Evolutionary conservation across 2,888 invertebrate species (phyloP).

Genomic region (Drosophila yooni): DNA sequence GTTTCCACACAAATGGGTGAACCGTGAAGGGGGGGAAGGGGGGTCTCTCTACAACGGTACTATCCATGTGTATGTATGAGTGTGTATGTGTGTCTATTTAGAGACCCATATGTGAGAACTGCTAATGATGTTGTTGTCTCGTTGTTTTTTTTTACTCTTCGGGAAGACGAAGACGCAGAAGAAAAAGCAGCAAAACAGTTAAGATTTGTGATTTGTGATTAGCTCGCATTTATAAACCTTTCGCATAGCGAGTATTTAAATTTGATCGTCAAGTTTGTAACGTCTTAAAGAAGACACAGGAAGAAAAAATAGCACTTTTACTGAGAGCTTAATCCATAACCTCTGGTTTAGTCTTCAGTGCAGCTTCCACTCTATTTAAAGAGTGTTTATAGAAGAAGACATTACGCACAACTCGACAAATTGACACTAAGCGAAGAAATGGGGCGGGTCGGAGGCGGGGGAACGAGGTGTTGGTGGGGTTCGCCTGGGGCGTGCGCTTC

Average conservation of each 20-base stretch:
- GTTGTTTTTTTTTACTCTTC: conserved; percentile 1
- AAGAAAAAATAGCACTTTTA: too few species aligned
- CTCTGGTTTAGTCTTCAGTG: too few species aligned
- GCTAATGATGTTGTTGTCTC: conserved; percentile 36
- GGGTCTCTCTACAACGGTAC: background rate
- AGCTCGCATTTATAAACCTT: background rate
- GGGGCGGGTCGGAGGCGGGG: background rate
- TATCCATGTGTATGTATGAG: background rate
- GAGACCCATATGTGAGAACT: conserved; percentile 9
- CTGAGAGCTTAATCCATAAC: too few species aligned
- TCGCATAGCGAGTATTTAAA: background rate
- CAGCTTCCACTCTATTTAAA: background rate
- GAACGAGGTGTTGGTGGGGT: conserved; percentile 6
- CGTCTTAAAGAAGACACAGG: background rate
- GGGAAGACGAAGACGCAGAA: background rate
- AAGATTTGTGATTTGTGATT: conserved; percentile 9
- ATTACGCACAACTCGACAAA: conserved; percentile 58
- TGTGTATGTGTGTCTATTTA: background rate
- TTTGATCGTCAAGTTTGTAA: background rate
- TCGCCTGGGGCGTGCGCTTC: conserved; percentile 43
- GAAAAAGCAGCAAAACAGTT: conserved; percentile 17
- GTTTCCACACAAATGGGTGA: conserved; percentile 43
- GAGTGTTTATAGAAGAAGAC: background rate
- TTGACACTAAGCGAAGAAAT: conserved; percentile 45
- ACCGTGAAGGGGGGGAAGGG: conserved; percentile 13